Evolutionary conservation across 2,113 vertebrate species (phyloP).

Genomic region (Nothoprocta perdicaria): DNA sequence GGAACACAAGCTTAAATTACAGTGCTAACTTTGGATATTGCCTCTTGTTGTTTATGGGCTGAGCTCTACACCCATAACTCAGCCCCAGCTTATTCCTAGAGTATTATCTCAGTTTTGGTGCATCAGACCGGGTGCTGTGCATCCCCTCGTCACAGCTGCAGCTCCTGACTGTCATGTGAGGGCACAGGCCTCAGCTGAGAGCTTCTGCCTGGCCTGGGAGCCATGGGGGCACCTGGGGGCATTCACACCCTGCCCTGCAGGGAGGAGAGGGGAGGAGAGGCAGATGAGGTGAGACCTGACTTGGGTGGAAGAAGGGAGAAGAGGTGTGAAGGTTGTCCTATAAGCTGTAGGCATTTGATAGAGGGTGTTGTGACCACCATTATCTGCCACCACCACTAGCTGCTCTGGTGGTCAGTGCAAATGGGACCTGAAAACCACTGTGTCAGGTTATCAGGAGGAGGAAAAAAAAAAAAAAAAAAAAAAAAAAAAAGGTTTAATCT

Average conservation of each 20-base stretch:
- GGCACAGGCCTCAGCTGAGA: rapidly evolving
- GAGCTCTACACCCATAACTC: rapidly evolving
- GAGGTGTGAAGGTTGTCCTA: background rate
- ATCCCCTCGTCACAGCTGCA: background rate
- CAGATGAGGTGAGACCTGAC: background rate
- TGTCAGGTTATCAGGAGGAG: too few relatives aligned
- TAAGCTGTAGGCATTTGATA: rapidly evolving
- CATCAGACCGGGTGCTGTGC: rapidly evolving
- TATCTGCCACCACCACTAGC: background rate
- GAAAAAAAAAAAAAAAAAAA: background rate
- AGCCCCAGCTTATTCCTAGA: rapidly evolving
- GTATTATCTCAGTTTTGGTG: background rate
- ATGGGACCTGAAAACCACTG: rapidly evolving
- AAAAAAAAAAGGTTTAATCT: background rate
- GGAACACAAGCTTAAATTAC: background rate
- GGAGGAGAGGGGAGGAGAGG: background rate
- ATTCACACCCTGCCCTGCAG: rapidly evolving
- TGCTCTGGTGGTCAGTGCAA: background rate
- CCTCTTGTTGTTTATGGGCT: background rate
- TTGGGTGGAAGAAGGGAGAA: background rate
- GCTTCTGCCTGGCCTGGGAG: background rate
- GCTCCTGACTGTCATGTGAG: rapidly evolving
- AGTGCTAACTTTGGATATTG: background rate
- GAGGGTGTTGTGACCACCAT: background rate
- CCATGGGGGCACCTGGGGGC: rapidly evolving